phyloP scores from a whole-genome alignment of 2,888 invertebrate genomes.

The Sipha maydis region DNA sequence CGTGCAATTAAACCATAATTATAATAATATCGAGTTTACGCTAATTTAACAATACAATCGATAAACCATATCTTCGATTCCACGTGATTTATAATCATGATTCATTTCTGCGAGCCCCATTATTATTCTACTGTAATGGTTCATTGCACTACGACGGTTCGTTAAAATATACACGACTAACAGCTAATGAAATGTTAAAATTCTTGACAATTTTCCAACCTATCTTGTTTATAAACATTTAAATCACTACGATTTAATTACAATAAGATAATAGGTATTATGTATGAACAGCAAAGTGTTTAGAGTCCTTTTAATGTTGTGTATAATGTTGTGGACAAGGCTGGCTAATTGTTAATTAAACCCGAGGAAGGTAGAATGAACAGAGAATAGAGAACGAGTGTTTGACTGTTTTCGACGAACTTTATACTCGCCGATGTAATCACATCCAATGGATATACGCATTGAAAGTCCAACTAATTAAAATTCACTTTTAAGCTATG shows the following conservation, averaged over 20 bases:
- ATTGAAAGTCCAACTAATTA: constrained; percentile 13
- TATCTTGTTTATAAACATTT: neutral
- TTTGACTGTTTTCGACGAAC: constrained; percentile 34
- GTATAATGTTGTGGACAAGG: neutral
- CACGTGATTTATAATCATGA: constrained; percentile 3
- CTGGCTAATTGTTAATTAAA: constrained; percentile 18
- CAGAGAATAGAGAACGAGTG: constrained; percentile 9
- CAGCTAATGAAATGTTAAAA: constrained; percentile 11
- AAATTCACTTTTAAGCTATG: constrained; percentile 47
- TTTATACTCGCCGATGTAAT: neutral
- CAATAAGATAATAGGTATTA: neutral
- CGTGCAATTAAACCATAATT: neutral
- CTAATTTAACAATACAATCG: neutral
- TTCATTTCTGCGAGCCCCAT: neutral
- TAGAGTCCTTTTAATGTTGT: neutral
- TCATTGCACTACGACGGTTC: neutral
- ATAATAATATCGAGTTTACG: neutral
- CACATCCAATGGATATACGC: neutral
- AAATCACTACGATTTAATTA: neutral
- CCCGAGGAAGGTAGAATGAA: neutral
- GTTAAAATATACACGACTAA: neutral
- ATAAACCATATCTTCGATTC: constrained; percentile 18
- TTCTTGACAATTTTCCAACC: constrained; percentile 27
- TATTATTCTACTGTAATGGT: neutral
- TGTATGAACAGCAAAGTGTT: neutral